phyloP scores from a whole-genome alignment of 2,888 invertebrate species.

The Gastrophysa polygoni region DNA sequence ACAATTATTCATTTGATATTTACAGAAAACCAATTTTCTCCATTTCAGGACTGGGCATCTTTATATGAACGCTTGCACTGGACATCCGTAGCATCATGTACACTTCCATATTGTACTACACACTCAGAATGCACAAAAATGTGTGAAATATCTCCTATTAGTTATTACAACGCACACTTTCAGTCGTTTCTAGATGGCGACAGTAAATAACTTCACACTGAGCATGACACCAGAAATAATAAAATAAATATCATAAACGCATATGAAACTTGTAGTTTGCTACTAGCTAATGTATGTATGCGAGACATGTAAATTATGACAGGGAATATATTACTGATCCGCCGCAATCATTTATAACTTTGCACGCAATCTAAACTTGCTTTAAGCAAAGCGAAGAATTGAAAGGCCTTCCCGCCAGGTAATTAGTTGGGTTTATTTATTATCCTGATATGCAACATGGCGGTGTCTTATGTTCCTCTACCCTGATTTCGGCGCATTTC shows the following conservation, averaged over 20 bases:
- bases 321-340: slow-evolving; percentile 51
- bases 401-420: slow-evolving; percentile 33
- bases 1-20: no score
- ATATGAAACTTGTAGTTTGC: slow-evolving; percentile 53
- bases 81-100: no score
- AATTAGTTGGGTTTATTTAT: slow-evolving; percentile 34
- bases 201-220: slow-evolving; percentile 43
- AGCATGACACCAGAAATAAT: slow-evolving; percentile 46
- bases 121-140: background rate
- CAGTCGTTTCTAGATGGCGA: slow-evolving; percentile 17
- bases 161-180: slow-evolving; percentile 1
- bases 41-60: no score
- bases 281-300: slow-evolving; percentile 55
- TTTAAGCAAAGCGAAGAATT: slow-evolving; percentile 37
- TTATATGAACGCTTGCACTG: no score
- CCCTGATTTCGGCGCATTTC: background rate
- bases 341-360: slow-evolving; percentile 49
- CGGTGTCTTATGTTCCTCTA: background rate
- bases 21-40: no score
- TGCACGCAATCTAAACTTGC: slow-evolving; percentile 52
- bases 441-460: background rate
- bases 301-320: slow-evolving; percentile 54
- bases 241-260: slow-evolving; percentile 50
- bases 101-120: no score
- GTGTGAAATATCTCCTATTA: background rate